These are phyloP conservation scores for Orthosia incerta DNA, from an alignment of 2,888 invertebrate species.

Conservation along the genomic window DNA sequence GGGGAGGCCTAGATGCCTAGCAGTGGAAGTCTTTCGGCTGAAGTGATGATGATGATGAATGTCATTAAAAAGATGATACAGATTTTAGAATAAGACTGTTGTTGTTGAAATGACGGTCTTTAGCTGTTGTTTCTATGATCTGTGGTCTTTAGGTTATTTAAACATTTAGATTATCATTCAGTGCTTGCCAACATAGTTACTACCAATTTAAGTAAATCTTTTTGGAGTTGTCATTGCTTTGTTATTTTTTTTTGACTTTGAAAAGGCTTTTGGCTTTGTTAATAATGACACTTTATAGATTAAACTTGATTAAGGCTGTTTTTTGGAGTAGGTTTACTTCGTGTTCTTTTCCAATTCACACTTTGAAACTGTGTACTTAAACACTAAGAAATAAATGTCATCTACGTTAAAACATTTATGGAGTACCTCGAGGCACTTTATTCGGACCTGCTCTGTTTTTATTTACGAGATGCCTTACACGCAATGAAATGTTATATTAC, in stretches of 20 bases:
- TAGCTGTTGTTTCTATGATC: too few relatives aligned
- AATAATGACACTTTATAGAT: too few relatives aligned
- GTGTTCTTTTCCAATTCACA: too few relatives aligned
- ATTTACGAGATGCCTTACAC: background rate
- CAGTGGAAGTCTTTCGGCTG: too few relatives aligned
- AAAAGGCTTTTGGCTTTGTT: background rate
- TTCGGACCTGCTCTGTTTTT: background rate
- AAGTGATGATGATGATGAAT: too few relatives aligned
- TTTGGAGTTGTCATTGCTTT: background rate
- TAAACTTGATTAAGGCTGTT: fast-evolving
- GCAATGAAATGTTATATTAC: background rate
- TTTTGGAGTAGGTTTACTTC: background rate
- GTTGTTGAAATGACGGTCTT: background rate
- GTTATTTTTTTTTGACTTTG: background rate
- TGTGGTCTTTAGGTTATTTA: background rate
- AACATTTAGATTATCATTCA: background rate
- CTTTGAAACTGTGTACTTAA: fast-evolving
- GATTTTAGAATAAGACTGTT: background rate
- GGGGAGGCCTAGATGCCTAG: too few relatives aligned
- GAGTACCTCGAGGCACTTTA: background rate
- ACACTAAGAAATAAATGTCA: background rate
- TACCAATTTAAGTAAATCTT: background rate
- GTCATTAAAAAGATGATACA: background rate
- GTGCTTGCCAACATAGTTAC: background rate
- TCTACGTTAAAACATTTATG: background rate